Evolutionary conservation across 2,888 invertebrate species (phyloP).

Genomic region (Penaeus monodon): DNA sequence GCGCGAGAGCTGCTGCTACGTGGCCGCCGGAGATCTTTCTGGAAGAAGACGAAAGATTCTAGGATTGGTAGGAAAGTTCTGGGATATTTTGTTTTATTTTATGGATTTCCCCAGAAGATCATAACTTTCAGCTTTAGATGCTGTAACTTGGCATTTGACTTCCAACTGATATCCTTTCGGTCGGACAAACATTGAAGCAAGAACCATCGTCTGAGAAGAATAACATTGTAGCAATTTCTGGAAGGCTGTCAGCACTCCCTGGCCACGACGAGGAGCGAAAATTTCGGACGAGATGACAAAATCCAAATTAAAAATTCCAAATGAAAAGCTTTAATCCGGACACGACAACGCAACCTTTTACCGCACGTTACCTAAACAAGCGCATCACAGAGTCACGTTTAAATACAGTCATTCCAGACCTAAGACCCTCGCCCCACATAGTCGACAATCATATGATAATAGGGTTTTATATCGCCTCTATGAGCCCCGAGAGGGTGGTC

Average conservation of each 20-base stretch:
- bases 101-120: constrained; percentile 1
- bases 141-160: neutral
- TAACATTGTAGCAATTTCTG: too few species aligned
- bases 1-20: too few species aligned
- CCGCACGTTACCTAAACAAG: neutral
- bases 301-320: too few species aligned
- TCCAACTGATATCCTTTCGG: neutral
- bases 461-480: constrained; percentile 12
- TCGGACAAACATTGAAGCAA: neutral
- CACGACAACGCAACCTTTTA: too few species aligned
- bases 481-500: neutral
- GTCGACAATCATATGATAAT: constrained; percentile 30
- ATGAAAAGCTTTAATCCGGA: too few species aligned
- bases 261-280: too few species aligned
- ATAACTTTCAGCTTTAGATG: constrained; percentile 1
- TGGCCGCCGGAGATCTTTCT: too few species aligned
- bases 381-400: constrained; percentile 5
- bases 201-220: too few species aligned
- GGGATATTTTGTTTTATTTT: constrained; percentile 7
- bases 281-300: too few species aligned
- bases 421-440: neutral
- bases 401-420: constrained; percentile 1
- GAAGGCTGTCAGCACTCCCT: too few species aligned
- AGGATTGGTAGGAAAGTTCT: constrained; percentile 13
- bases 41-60: constrained; percentile 6